These are phyloP conservation scores for Melikaiella ostensackeni DNA, from an alignment of 2,888 invertebrate genomes.

Conservation along the genomic window DNA sequence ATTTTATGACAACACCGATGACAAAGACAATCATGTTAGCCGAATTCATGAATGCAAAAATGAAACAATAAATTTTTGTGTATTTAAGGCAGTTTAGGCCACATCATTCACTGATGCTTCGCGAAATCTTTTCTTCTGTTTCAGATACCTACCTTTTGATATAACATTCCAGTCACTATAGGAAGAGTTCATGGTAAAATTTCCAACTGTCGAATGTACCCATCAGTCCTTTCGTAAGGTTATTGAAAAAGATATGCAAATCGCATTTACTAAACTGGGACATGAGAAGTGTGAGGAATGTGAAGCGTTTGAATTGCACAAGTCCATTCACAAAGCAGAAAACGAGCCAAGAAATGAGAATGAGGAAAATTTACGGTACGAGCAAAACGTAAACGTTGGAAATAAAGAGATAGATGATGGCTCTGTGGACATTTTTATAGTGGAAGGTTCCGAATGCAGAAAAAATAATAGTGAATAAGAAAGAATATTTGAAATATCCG, in stretches of 20 bases:
- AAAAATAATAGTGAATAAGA: too few species aligned
- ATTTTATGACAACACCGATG: too few species aligned
- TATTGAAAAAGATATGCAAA: conserved; percentile 39
- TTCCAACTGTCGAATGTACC: not conserved
- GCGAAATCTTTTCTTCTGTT: not conserved
- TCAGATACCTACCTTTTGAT: conserved; percentile 34
- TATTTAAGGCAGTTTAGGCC: not conserved
- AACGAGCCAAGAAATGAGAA: too few species aligned
- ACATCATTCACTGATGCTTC: not conserved
- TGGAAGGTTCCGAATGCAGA: too few species aligned
- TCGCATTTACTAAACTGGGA: conserved; percentile 42
- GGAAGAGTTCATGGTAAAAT: conserved; percentile 10
- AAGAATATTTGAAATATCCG: too few species aligned
- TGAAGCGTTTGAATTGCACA: conserved; percentile 33
- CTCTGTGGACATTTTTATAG: too few species aligned
- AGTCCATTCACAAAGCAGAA: conserved; percentile 31
- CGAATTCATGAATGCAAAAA: too few species aligned
- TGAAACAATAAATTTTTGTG: not conserved
- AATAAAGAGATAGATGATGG: too few species aligned
- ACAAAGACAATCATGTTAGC: too few species aligned
- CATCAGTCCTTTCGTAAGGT: conserved; percentile 7
- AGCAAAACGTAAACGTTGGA: too few species aligned
- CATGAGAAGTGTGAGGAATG: conserved; percentile 43
- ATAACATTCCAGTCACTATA: conserved; percentile 34
- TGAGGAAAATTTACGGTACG: too few species aligned